phyloP scores from a whole-genome alignment of 2,797 vertebrate genomes.

The Manis javanica region DNA sequence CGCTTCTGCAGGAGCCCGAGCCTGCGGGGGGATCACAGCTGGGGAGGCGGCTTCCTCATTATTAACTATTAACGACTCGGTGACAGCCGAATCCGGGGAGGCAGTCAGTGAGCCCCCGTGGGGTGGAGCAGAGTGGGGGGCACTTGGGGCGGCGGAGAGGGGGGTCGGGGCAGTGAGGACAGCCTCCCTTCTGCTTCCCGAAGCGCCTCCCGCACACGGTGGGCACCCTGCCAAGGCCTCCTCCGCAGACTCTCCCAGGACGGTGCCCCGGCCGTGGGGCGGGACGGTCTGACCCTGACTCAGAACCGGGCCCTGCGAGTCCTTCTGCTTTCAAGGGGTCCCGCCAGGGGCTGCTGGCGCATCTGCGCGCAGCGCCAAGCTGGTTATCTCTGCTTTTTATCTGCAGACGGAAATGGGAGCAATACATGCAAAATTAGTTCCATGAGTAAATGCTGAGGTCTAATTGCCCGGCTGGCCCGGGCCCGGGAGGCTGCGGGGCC shows the following conservation, averaged over 20 bases:
- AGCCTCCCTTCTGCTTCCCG: too few species aligned
- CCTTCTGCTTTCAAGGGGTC: not conserved
- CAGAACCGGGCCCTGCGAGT: not conserved
- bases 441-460: conserved; percentile 70
- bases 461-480: not conserved
- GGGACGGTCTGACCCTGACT: not conserved
- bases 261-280: accelerated
- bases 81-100: accelerated
- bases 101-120: accelerated
- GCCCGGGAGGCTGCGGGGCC: not conserved
- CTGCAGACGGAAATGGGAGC: conserved; percentile 66
- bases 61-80: not conserved
- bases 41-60: not conserved
- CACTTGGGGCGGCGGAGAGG: too few species aligned
- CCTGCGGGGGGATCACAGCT: not conserved
- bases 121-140: not conserved
- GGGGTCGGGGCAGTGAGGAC: not conserved
- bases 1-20: accelerated
- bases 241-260: not conserved
- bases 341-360: not conserved
- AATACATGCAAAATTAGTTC: conserved; percentile 44
- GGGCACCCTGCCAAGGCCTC: not conserved
- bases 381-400: conserved; percentile 79
- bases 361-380: not conserved
- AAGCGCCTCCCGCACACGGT: not conserved